These are phyloP conservation scores for Cettia cetti DNA, from an alignment of 2,113 vertebrate species.

Conservation along the genomic window DNA sequence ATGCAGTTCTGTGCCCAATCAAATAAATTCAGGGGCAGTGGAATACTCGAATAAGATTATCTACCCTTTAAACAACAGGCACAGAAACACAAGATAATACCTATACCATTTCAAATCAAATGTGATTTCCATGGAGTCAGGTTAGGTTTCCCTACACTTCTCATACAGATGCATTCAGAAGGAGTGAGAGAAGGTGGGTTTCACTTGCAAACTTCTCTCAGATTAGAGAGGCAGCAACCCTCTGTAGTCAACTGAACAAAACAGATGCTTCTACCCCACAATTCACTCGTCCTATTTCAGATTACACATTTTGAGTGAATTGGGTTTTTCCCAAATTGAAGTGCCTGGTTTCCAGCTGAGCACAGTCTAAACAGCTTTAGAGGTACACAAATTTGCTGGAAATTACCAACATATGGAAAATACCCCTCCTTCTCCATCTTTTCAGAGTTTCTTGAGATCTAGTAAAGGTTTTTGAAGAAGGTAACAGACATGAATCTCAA, in stretches of 20 bases:
- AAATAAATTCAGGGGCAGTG: not conserved
- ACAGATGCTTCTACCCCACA: not conserved
- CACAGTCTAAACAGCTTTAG: not conserved
- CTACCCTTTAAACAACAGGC: not conserved
- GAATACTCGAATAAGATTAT: not conserved
- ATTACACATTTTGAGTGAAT: not conserved
- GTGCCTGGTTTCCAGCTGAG: accelerated
- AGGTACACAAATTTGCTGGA: not conserved
- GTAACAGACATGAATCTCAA: not conserved
- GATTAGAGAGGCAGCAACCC: accelerated
- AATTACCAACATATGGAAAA: not conserved
- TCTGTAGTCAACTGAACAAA: not conserved
- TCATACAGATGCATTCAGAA: not conserved
- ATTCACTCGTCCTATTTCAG: not conserved
- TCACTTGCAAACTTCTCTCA: not conserved
- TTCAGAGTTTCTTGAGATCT: not conserved
- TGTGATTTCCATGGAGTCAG: not conserved
- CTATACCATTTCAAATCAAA: not conserved
- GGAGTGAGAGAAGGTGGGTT: not conserved
- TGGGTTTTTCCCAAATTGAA: not conserved
- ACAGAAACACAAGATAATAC: not conserved
- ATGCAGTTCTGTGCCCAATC: not conserved
- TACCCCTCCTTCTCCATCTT: not conserved
- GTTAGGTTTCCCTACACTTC: not conserved
- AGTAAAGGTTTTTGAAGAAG: not conserved